These are phyloP conservation scores for Takifugu flavidus DNA, from an alignment of 2,113 vertebrate species.

Conservation along the genomic window DNA sequence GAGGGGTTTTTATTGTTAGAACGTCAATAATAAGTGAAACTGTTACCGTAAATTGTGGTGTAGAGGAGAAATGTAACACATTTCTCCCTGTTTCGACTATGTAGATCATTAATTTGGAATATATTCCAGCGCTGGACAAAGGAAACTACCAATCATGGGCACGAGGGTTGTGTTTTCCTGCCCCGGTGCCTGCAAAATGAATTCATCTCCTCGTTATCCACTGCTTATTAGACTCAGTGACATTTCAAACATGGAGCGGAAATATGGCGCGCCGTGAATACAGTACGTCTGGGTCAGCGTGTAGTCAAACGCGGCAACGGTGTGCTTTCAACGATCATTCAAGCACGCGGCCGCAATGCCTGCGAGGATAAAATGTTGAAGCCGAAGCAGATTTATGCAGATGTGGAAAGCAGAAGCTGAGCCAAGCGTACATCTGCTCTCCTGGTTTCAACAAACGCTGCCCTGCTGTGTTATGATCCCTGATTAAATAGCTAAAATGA, in stretches of 20 bases:
- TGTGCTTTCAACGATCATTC: slow-evolving; percentile 15
- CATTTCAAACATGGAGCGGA: slow-evolving; percentile 48
- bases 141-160: slow-evolving; percentile 20
- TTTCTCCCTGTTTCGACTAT: slow-evolving; percentile 29
- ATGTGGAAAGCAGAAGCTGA: background rate
- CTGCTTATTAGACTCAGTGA: slow-evolving; percentile 54
- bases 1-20: too few relatives aligned
- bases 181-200: slow-evolving; percentile 18
- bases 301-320: slow-evolving; percentile 32
- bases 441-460: slow-evolving; percentile 6
- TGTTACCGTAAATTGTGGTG: too few relatives aligned
- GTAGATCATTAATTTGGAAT: slow-evolving; percentile 54
- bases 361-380: slow-evolving; percentile 9
- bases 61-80: slow-evolving; percentile 21
- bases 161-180: slow-evolving; percentile 13
- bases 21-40: too few relatives aligned
- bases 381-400: slow-evolving; percentile 3
- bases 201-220: slow-evolving; percentile 23
- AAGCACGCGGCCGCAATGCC: slow-evolving; percentile 13
- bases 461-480: background rate
- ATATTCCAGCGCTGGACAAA: slow-evolving; percentile 41
- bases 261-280: slow-evolving; percentile 41
- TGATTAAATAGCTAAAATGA: slow-evolving; percentile 3
- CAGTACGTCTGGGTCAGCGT: slow-evolving; percentile 39
- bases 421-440: background rate